These are phyloP conservation scores for Ichneumon xanthorius DNA, from an alignment of 2,888 invertebrate species.

Conservation along the genomic window DNA sequence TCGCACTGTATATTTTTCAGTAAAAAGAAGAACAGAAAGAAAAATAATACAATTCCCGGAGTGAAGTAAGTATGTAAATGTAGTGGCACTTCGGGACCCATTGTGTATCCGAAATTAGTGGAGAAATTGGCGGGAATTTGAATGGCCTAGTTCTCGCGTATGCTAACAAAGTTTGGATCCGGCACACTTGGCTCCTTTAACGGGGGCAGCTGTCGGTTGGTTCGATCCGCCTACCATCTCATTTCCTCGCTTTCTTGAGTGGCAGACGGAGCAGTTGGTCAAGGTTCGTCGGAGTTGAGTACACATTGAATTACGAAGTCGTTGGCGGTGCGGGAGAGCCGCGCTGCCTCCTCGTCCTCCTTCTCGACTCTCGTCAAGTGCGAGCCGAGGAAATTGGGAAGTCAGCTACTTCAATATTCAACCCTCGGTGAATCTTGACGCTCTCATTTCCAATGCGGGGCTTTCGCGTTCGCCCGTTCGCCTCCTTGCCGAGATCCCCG, in stretches of 20 bases:
- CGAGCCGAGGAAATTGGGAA: conserved; percentile 58
- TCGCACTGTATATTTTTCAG: background rate
- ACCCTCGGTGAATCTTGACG: conserved; percentile 61
- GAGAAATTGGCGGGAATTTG: conserved; percentile 28
- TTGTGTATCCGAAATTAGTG: conserved; percentile 30
- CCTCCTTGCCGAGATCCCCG: background rate
- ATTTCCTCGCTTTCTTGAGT: conserved; percentile 59
- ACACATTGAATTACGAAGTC: conserved; percentile 65
- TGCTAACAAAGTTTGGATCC: conserved; percentile 47
- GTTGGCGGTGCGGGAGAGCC: conserved; percentile 19
- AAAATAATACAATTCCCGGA: conserved; percentile 20
- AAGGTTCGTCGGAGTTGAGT: conserved; percentile 65
- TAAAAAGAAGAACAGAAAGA: too few relatives aligned
- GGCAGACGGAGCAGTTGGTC: conserved; percentile 61
- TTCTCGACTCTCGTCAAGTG: conserved; percentile 54
- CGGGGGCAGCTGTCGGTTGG: conserved; percentile 45
- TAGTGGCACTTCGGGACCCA: conserved; percentile 2
- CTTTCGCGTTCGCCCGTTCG: background rate
- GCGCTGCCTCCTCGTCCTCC: conserved; percentile 20
- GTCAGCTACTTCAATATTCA: conserved; percentile 68
- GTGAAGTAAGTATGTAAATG: conserved; percentile 36
- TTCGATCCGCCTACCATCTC: conserved; percentile 38
- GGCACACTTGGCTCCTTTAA: conserved; percentile 33
- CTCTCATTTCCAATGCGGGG: conserved; percentile 57
- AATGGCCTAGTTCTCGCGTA: conserved; percentile 43